Conservation (phyloP, 2,888 invertebrate genomes). For the Tubulanus polymorphus region DNA sequence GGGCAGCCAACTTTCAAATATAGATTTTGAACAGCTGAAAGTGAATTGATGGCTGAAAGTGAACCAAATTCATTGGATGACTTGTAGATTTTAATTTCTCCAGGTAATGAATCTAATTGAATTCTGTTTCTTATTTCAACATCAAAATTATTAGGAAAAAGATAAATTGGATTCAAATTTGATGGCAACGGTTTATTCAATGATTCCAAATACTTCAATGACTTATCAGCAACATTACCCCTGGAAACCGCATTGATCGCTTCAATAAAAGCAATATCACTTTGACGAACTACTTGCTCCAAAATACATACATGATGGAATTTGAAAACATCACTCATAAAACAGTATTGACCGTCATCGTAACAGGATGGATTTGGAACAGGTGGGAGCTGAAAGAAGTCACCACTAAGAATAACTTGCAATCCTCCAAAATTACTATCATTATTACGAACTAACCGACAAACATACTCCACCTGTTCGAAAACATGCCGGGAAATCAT, state of each 20-base stretch:
- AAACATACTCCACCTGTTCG: not conserved
- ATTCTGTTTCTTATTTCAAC: not conserved
- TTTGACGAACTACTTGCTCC: not conserved
- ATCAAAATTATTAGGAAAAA: too few relatives aligned
- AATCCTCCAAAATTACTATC: conserved; percentile 8
- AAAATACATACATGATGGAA: not conserved
- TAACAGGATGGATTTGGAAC: conserved; percentile 12
- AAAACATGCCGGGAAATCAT: not conserved
- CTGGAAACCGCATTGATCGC: not conserved
- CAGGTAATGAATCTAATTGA: not conserved
- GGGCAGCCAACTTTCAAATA: conserved; percentile 14
- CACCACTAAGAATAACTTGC: conserved; percentile 18
- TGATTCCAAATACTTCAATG: not conserved
- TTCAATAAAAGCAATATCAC: not conserved
- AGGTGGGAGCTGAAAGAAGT: conserved; percentile 19
- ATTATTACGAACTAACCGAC: not conserved
- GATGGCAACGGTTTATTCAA: not conserved
- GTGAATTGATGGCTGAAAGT: not conserved
- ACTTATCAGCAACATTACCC: not conserved
- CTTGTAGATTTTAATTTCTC: not conserved
- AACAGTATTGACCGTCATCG: conserved; percentile 16
- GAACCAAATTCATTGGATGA: conserved; percentile 11
- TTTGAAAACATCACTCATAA: conserved; percentile 6
- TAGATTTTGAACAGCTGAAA: conserved; percentile 9
- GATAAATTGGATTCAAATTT: too few relatives aligned